phyloP scores from a whole-genome alignment of 1,140 invertebrate species.

The Aphis gossypii region DNA sequence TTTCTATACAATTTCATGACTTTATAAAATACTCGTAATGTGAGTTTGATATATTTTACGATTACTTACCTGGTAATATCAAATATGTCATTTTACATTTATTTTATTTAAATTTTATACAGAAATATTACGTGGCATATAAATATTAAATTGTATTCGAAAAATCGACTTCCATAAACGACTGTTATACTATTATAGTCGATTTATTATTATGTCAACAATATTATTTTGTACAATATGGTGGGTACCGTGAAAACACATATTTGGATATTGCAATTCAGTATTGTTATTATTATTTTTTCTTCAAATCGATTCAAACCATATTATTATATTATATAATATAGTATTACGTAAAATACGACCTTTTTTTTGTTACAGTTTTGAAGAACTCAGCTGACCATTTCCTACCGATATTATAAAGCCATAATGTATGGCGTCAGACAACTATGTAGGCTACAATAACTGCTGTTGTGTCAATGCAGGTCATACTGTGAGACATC shows the following conservation, averaged over 20 bases:
- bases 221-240: neutral
- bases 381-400: neutral
- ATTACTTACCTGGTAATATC: too few species aligned
- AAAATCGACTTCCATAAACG: neutral
- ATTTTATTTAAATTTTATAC: too few species aligned
- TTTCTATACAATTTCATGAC: too few species aligned
- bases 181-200: neutral
- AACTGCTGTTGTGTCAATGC: conserved; percentile 20
- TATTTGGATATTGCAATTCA: neutral
- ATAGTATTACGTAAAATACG: conserved; percentile 27
- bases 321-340: neutral
- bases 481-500: neutral
- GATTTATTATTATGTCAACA: conserved; percentile 3
- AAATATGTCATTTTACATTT: too few species aligned
- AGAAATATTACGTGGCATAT: too few species aligned
- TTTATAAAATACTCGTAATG: too few species aligned
- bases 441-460: neutral
- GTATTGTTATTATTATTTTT: neutral
- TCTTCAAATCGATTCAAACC: conserved; percentile 10
- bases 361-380: conserved; percentile 21
- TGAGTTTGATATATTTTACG: too few species aligned
- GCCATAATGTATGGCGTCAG: conserved; percentile 17
- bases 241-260: neutral
- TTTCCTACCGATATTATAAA: conserved; percentile 27
- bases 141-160: too few species aligned